Percentiles rank a stretch among this genome's conserved stretches.
These are phyloP conservation scores for Ganaspis brasiliensis DNA, from an alignment of 2,888 invertebrate species.

Conservation along the genomic window DNA sequence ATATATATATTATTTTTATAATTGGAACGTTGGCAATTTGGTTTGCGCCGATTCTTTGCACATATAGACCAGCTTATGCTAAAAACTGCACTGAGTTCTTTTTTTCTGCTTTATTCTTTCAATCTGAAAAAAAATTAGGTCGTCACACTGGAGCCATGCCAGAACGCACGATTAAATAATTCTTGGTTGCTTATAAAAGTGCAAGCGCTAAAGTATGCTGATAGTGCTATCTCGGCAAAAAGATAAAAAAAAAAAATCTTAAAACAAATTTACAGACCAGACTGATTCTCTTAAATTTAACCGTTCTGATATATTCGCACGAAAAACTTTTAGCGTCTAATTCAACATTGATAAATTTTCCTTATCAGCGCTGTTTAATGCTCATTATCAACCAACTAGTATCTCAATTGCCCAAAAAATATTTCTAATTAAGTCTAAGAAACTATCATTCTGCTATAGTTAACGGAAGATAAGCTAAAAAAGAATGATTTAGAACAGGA, in stretches of 20 bases:
- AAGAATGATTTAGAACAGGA: no score
- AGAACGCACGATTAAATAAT: slow-evolving; percentile 80
- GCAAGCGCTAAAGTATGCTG: slow-evolving; percentile 79
- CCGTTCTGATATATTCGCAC: slow-evolving; percentile 54
- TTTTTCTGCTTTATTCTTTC: slow-evolving; percentile 63
- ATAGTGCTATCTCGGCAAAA: slow-evolving; percentile 79
- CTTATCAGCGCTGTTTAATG: slow-evolving; percentile 49
- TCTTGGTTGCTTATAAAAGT: slow-evolving; percentile 78
- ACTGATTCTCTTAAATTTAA: slow-evolving; percentile 60
- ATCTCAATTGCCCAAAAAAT: slow-evolving; percentile 49
- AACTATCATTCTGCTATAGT: neutral
- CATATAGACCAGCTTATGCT: slow-evolving; percentile 45
- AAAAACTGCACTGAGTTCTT: slow-evolving; percentile 54
- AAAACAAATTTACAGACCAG: slow-evolving; percentile 76
- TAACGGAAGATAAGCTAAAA: no score
- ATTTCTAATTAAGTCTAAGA: neutral
- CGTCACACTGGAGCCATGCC: slow-evolving; percentile 78
- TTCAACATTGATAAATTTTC: slow-evolving; percentile 56
- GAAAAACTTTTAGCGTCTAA: slow-evolving; percentile 55
- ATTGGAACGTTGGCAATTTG: neutral
- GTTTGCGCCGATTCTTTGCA: slow-evolving; percentile 24
- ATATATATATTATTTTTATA: neutral
- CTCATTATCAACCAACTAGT: slow-evolving; percentile 47
- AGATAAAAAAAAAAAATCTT: slow-evolving; percentile 79
- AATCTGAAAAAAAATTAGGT: slow-evolving; percentile 75